Evolutionary conservation across 1,140 invertebrate genomes (phyloP), one percentile per base, ranked within the genome.

Genomic region (Oryzaephilus surinamensis): DNA sequence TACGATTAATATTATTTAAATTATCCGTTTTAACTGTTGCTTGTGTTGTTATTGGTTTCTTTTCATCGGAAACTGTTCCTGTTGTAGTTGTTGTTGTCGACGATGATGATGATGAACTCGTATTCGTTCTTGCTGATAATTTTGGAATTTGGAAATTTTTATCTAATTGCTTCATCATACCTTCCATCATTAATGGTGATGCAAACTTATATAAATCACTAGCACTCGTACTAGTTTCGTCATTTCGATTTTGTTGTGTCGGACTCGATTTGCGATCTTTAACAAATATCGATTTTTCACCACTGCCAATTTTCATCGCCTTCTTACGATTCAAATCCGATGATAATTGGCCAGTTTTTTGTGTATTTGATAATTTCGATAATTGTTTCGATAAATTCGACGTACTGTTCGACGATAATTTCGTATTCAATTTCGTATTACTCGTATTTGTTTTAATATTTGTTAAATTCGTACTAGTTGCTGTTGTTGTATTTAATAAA

Each of bases 121-220:
- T n/a, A n/a, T n/a, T 45, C n/a, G 65, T 55, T 29, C 74, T 54
- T 0, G 75, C 74, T 0, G 79, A 82, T 32, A 87, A 55, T 62
- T 88, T 88, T 0, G 84, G 84, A 52, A 88, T 88, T 65, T 88
- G 84, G 66, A 86, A 88, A 54, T 84, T 87, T 1, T 81, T 84
- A 53, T 87, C 82, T 6, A 87, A 58, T 12, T 81, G 76, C 49
- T 85, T 86, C 27, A 81, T 81, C 11, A 83, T 61, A 10, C 80
- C 79, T 52, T 84, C 81, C 43, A 83, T 76, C 19, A 77, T 64
- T 0, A 70, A 36, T 15, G 69, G 65, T n/a, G n/a, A n/a, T n/a
- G n/a, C n/a, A n/a, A n/a, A n/a, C n/a, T n/a, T n/a, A n/a, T n/a
- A n/a, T 0, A 66, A 55, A 3, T 65, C 57, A 13, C 66, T n/a